Base-by-base conservation (phyloP, 23 tunicate species). In the Ciona savignyi region DNA sequence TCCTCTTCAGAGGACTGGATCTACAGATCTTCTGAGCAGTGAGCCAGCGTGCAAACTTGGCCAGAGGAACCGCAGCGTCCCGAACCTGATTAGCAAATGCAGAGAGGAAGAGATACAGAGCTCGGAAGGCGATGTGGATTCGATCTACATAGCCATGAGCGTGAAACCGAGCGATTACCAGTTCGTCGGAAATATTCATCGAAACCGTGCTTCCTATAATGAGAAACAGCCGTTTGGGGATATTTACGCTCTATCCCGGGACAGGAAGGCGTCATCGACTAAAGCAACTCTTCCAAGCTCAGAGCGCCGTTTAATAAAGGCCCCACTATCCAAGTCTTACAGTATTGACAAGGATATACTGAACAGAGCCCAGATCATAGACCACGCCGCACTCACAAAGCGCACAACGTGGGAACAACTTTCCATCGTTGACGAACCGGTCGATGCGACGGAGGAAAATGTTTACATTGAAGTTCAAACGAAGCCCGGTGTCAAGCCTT, bases 91-190 rank as follows among this genome's bases (percentile, higher is more conserved):
- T 6, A 42, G 56, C 56, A 42, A 42, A 42, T 42, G 56, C 56
- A 42, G 56, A 42, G 56, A 42, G 56, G 56, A 42, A 42, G 56
- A 42, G 15, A 42, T 42, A 6, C 11, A 42, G 15, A 42, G 15
- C 56, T 42, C 56, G 56, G 15, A 42, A 42, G 15, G 11, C 51
- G 73, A 69, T 27, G 73, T 31, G 23, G 73, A 34, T 1, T 72
- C 68, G 1, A 63, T 79, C 2, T 79, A 79, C 70, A 79, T 70
- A 32, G 15, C 32, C 32, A 79, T 79, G 84, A 74, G 34, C 32
- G 77, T 79, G 62, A 71, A 79, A 26, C 77, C 48, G 1, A 30
- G 63, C 78, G 61, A 70, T 62, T 33, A 33, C 63, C 75, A 30
- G 2, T 72, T 42, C 65, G 2, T 42, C 15, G 65, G 73, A 1